phyloP scores from a whole-genome alignment of 1,140 invertebrate species.

The Oryctes rhinoceros region DNA sequence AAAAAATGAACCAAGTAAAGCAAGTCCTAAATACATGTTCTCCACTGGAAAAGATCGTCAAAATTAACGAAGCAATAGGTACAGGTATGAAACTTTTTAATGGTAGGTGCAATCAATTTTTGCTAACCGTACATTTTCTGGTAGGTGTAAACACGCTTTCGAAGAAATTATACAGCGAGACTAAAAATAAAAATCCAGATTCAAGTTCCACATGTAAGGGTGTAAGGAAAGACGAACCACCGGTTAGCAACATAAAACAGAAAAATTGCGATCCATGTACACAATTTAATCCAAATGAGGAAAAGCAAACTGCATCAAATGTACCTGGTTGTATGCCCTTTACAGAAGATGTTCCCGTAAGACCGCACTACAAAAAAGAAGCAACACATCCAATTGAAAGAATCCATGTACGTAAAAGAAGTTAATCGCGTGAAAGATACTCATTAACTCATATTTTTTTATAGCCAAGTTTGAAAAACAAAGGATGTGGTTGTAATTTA shows the following conservation, averaged over 20 bases:
- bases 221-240: neutral
- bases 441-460: neutral
- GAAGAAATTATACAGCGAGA: constrained; percentile 37
- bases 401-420: neutral
- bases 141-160: constrained; percentile 3
- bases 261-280: constrained; percentile 6
- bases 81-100: neutral
- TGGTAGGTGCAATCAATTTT: neutral
- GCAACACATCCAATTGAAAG: neutral
- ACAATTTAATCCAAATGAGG: constrained; percentile 16
- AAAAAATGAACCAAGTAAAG: constrained; percentile 33
- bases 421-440: neutral
- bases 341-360: constrained; percentile 8
- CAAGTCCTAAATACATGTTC: constrained; percentile 31
- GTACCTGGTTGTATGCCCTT: constrained; percentile 31
- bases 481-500: constrained; percentile 13
- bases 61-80: constrained; percentile 26
- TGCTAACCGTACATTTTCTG: no score
- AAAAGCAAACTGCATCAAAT: neutral
- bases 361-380: neutral
- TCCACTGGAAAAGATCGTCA: constrained; percentile 15
- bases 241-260: neutral
- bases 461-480: constrained; percentile 10
- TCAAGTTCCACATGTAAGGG: neutral
- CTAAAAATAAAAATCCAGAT: neutral